These are phyloP conservation scores for Myodes glareolus DNA, from an alignment of 2,113 vertebrate species.

Conservation along the genomic window DNA sequence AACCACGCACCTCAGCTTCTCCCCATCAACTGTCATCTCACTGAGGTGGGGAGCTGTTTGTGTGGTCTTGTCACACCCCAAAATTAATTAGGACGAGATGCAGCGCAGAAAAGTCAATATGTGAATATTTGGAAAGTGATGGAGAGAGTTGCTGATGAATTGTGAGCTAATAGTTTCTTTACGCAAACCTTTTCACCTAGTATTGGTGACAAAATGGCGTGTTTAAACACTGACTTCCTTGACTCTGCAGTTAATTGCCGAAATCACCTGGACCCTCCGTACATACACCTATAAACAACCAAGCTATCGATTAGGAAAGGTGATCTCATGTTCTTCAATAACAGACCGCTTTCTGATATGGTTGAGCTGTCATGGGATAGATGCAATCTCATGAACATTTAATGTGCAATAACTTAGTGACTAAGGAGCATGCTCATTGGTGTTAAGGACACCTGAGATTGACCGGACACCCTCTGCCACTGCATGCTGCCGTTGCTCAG, in stretches of 20 bases:
- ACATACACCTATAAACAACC: background rate
- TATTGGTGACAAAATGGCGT: background rate
- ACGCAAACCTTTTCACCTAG: background rate
- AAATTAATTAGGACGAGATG: background rate
- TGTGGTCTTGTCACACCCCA: background rate
- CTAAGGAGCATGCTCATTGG: background rate
- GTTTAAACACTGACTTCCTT: no score
- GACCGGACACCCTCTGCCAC: background rate
- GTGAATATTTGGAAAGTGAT: background rate
- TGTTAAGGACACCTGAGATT: background rate
- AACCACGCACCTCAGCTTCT: background rate
- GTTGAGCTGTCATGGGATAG: background rate
- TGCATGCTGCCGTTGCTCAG: background rate
- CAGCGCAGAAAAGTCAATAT: background rate
- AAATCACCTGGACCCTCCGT: background rate
- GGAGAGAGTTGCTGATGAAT: background rate
- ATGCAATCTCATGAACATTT: background rate
- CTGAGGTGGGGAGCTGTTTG: background rate
- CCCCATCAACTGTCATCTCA: background rate
- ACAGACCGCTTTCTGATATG: background rate
- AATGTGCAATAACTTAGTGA: background rate
- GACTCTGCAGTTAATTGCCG: background rate
- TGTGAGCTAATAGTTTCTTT: background rate
- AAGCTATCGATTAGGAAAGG: background rate
- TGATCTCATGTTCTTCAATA: background rate